Conservation (phyloP, 1,140 invertebrate genomes). For the Drosophila varians region DNA sequence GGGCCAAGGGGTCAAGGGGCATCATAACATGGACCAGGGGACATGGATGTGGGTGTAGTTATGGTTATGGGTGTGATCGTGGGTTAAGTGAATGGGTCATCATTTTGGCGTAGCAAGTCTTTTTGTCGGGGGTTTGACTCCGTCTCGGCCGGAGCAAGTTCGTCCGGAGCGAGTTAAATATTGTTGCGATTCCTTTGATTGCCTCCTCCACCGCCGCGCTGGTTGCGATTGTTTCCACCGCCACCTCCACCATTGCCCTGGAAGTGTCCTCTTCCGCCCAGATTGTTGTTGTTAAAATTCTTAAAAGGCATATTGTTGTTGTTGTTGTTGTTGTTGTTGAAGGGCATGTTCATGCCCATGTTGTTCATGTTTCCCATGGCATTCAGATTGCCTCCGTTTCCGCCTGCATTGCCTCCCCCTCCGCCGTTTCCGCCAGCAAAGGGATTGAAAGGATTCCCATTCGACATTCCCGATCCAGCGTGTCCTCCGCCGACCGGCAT, state of each 20-base stretch:
- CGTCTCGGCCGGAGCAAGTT: neutral
- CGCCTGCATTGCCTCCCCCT: slow-evolving; percentile 5
- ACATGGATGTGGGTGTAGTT: neutral
- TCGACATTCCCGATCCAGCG: slow-evolving; percentile 57
- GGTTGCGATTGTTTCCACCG: slow-evolving; percentile 39
- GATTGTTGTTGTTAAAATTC: slow-evolving; percentile 35
- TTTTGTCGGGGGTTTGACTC: slow-evolving; percentile 6
- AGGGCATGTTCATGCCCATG: slow-evolving; percentile 31
- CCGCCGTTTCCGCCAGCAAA: slow-evolving; percentile 37
- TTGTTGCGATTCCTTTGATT: slow-evolving; percentile 45
- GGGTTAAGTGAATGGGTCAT: slow-evolving; percentile 1
- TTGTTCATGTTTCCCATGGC: slow-evolving; percentile 16
- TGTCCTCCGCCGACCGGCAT: slow-evolving; percentile 17
- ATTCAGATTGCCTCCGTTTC: slow-evolving; percentile 15
- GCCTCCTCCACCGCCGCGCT: slow-evolving; percentile 28
- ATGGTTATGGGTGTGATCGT: neutral
- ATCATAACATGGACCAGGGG: slow-evolving; percentile 10
- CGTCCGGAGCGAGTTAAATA: slow-evolving; percentile 17
- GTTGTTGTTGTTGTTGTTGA: slow-evolving; percentile 40
- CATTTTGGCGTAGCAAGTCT: slow-evolving; percentile 43
- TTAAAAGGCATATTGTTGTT: slow-evolving; percentile 39
- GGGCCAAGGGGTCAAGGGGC: neutral
- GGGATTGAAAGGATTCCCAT: slow-evolving; percentile 84
- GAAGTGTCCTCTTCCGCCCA: neutral
- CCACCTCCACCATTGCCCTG: slow-evolving; percentile 20